Conservation (phyloP, 1,140 invertebrate genomes). For the Atta colombica region DNA sequence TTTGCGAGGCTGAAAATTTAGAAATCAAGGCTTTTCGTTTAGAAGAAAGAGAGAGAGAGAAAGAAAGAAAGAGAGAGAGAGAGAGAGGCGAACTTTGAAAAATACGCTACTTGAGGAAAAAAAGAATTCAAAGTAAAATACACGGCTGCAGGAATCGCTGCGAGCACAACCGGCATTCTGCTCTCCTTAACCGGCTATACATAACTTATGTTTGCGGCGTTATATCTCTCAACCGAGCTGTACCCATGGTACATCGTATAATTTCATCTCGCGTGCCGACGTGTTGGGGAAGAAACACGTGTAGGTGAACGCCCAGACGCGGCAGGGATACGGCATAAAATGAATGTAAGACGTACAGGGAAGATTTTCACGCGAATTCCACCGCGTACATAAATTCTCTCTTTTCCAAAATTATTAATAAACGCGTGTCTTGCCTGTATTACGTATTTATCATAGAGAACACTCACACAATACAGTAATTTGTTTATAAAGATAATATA, state of each 20-base stretch:
- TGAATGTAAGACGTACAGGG: constrained; percentile 56
- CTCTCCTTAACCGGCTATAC: constrained; percentile 54
- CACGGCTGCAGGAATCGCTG: neutral
- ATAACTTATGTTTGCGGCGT: constrained; percentile 54
- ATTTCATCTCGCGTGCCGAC: constrained; percentile 60
- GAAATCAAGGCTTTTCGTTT: constrained; percentile 15
- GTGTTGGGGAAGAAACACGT: constrained; percentile 59
- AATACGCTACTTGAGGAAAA: neutral
- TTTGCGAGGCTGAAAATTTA: constrained; percentile 7
- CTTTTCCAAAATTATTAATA: constrained; percentile 58
- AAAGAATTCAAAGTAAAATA: constrained; percentile 13
- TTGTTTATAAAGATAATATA: constrained; percentile 8
- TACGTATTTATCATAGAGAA: constrained; percentile 27
- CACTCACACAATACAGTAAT: neutral
- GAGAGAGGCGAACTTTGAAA: neutral
- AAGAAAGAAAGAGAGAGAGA: too few relatives aligned
- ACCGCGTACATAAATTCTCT: constrained; percentile 52
- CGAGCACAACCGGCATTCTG: constrained; percentile 34
- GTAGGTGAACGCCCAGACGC: constrained; percentile 42
- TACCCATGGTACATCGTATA: constrained; percentile 55
- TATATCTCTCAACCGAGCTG: constrained; percentile 50
- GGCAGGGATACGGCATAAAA: constrained; percentile 39
- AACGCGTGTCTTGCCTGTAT: constrained; percentile 21
- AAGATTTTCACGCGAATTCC: constrained; percentile 56
- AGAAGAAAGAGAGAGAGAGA: neutral